Evolutionary conservation across 2,888 invertebrate species (phyloP).

Genomic region (Tanypteryx hageni): DNA sequence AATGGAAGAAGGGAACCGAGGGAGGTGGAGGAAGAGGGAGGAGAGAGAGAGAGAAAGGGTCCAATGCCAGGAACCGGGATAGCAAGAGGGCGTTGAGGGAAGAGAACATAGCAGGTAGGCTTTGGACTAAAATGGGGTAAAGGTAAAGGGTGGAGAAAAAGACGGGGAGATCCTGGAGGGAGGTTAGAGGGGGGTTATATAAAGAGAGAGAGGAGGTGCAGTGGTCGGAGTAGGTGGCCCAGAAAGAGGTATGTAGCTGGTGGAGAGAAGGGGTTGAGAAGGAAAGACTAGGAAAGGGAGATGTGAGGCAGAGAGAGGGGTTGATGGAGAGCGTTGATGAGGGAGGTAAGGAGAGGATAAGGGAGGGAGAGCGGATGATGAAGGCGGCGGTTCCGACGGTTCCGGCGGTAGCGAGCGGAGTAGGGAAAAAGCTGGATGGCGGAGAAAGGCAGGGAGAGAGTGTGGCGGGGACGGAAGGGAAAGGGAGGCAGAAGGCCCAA

Average conservation of each 20-base stretch:
- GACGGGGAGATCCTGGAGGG: neutral
- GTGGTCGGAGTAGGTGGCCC: neutral
- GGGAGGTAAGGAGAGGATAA: neutral
- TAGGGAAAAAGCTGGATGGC: neutral
- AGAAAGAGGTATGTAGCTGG: neutral
- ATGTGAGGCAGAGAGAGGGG: neutral
- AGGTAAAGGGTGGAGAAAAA: neutral
- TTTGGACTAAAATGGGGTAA: neutral
- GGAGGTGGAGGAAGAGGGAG: neutral
- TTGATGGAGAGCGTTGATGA: neutral
- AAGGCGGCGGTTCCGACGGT: neutral
- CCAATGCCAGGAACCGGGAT: neutral
- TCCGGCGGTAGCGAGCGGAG: neutral
- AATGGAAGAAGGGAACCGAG: neutral
- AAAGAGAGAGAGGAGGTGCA: neutral
- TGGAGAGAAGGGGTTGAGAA: neutral
- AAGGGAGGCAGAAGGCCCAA: neutral
- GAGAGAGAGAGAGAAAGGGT: neutral
- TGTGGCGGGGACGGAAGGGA: neutral
- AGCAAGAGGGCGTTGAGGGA: neutral
- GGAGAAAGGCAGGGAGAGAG: neutral
- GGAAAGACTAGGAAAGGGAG: neutral
- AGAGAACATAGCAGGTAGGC: neutral
- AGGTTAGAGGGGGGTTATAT: neutral
- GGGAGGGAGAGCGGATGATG: neutral